Conservation (phyloP, 2,797 vertebrate genomes). For the Galaxias olidus region DNA sequence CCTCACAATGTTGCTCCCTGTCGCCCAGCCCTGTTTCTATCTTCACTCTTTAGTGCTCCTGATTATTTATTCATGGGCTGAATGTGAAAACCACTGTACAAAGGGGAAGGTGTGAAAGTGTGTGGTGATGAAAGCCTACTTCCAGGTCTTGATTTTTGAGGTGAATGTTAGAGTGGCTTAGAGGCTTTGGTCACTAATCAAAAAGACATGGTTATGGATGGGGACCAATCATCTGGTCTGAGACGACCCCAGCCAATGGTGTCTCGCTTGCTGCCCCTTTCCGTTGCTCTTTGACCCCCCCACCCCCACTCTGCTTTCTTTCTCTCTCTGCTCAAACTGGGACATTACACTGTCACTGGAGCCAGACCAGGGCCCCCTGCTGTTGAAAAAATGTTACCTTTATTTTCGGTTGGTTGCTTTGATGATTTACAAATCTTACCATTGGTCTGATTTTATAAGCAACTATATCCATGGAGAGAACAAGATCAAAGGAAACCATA, state of each 20-base stretch:
- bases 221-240: slow-evolving; percentile 45
- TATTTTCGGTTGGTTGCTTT: slow-evolving; percentile 2
- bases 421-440: neutral
- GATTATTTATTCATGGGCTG: slow-evolving; percentile 52
- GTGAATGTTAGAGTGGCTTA: slow-evolving; percentile 40
- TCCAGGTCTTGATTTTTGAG: slow-evolving; percentile 8
- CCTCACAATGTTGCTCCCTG: neutral
- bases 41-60: slow-evolving; percentile 51
- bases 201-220: slow-evolving; percentile 32
- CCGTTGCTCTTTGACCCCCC: slow-evolving; percentile 65
- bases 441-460: too few relatives aligned
- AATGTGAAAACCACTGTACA: slow-evolving; percentile 79
- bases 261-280: slow-evolving; percentile 55
- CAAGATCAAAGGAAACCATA: slow-evolving; percentile 41
- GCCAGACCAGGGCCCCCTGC: slow-evolving; percentile 50
- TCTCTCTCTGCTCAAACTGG: slow-evolving; percentile 21
- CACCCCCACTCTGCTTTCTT: slow-evolving; percentile 26
- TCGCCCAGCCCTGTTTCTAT: slow-evolving; percentile 34
- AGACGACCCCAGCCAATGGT: slow-evolving; percentile 54
- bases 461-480: slow-evolving; percentile 32
- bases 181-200: slow-evolving; percentile 56
- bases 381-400: slow-evolving; percentile 60
- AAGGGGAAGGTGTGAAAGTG: slow-evolving; percentile 33
- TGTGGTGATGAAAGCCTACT: slow-evolving; percentile 42
- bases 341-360: slow-evolving; percentile 65